Base-by-base conservation (phyloP, 2,888 invertebrate genomes). In the Hedya salicella region DNA sequence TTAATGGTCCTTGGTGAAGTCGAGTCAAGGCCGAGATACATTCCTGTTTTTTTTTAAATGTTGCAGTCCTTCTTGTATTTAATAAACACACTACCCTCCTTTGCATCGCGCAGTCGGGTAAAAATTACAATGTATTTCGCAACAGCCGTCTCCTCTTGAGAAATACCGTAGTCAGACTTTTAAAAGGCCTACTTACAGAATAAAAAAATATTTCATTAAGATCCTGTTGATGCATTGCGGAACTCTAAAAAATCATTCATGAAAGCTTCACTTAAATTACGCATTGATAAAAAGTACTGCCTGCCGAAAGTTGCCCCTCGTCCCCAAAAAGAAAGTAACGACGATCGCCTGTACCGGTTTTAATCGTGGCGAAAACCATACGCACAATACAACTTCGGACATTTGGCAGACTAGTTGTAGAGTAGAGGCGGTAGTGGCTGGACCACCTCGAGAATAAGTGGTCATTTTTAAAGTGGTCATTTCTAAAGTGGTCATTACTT, bases 261-360 rank as follows among this genome's bases (percentile, higher is more conserved):
- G 4, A 6, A 25, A 25, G 25, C 25, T 25, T 25, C 6, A 25
- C 5, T 25, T n/a, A n/a, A 25, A 6, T 36, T 9, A 36, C 36
- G 36, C 36, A 36, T 9, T 36, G 3, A 25, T 36, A 32, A 44
- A 57, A 57, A 57, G 44, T 57, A 44, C n/a, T n/a, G 30, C 54
- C n/a, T n/a, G 17, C 39, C 11, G 36, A 36, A 11, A 36, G 9
- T 36, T 25, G 25, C 3, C 25, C 25, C 36, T 8, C 11, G 11
- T 9, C 36, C 0, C 11, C 6, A 36, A 36, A 36, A 36, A 36
- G 36, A 36, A 36, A 36, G 36, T 36, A 36, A 11, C 36, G 11
- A 36, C 14, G n/a, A n/a, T 19, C 57, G 32, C 44, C n/a, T 9
- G 30, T 32, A 56, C 56, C 44, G 13, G 46, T 57, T 19, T 4